These are phyloP conservation scores for Drosophila neonasuta DNA, from an alignment of 2,888 invertebrate genomes.

Conservation along the genomic window DNA sequence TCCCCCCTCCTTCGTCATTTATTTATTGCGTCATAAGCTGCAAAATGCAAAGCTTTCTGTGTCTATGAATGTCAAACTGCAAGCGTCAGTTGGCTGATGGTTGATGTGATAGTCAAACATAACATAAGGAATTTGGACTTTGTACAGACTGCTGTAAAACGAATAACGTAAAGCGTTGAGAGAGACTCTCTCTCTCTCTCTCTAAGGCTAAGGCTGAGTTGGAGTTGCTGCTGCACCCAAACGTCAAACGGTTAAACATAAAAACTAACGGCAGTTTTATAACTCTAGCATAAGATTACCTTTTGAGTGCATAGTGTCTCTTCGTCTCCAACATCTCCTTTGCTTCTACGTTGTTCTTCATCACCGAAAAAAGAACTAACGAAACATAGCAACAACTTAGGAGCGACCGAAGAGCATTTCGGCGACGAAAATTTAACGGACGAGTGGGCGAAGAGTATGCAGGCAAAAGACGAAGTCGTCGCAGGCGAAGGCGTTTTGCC, in stretches of 20 bases:
- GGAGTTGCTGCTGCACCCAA: conserved; percentile 64
- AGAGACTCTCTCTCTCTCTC: conserved; percentile 17
- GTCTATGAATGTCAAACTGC: conserved; percentile 48
- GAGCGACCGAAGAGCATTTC: conserved; percentile 37
- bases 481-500: conserved; percentile 45
- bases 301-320: conserved; percentile 54
- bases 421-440: conserved; percentile 55
- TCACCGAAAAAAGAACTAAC: conserved; percentile 48
- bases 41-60: conserved; percentile 27
- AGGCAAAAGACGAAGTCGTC: conserved; percentile 37
- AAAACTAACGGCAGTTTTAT: conserved; percentile 77
- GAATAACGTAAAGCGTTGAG: conserved; percentile 12
- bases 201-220: conserved; percentile 15
- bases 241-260: conserved; percentile 71
- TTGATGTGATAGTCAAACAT: conserved; percentile 48
- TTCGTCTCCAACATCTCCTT: conserved; percentile 26
- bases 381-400: conserved; percentile 38
- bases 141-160: conserved; percentile 48
- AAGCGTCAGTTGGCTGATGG: conserved; percentile 50
- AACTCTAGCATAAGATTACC: conserved; percentile 72
- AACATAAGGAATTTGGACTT: conserved; percentile 56
- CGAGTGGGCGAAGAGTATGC: conserved; percentile 54
- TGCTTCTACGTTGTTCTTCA: conserved; percentile 44
- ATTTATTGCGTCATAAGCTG: conserved; percentile 58
- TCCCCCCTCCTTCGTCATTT: conserved; percentile 19